These are phyloP conservation scores for Pseudobourletiella spinata DNA, from an alignment of 1,140 invertebrate genomes.

Conservation along the genomic window DNA sequence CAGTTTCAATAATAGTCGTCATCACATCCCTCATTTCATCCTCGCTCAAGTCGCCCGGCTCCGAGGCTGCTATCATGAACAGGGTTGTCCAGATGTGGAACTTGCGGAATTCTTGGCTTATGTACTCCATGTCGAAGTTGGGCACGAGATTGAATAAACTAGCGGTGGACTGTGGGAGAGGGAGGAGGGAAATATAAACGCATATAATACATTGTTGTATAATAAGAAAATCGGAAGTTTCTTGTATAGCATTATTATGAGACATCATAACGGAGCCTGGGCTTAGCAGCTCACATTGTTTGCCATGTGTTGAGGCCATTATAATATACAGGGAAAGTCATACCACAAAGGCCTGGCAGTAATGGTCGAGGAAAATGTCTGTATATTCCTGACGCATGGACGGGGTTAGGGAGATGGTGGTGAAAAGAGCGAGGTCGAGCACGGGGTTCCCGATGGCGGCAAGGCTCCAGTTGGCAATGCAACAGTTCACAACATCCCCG, in stretches of 20 bases:
- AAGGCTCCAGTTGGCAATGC: conserved; percentile 7
- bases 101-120: conserved; percentile 1
- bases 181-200: too few species aligned
- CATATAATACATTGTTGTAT: too few species aligned
- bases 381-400: background rate
- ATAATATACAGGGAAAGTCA: background rate
- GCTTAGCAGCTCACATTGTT: too few species aligned
- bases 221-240: too few species aligned
- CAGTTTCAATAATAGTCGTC: background rate
- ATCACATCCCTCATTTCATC: conserved; percentile 4
- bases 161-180: background rate
- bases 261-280: too few species aligned
- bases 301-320: background rate
- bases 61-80: conserved; percentile 5
- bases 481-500: background rate
- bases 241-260: too few species aligned
- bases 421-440: conserved; percentile 7
- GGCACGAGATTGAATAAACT: background rate
- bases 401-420: background rate
- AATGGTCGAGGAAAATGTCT: background rate
- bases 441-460: conserved; percentile 2
- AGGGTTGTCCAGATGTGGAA: background rate
- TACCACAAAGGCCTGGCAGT: conserved; percentile 9
- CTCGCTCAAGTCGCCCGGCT: background rate
- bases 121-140: background rate